These are phyloP conservation scores for Trichogramma dendrolimi DNA, from an alignment of 2,888 invertebrate genomes.

Conservation along the genomic window DNA sequence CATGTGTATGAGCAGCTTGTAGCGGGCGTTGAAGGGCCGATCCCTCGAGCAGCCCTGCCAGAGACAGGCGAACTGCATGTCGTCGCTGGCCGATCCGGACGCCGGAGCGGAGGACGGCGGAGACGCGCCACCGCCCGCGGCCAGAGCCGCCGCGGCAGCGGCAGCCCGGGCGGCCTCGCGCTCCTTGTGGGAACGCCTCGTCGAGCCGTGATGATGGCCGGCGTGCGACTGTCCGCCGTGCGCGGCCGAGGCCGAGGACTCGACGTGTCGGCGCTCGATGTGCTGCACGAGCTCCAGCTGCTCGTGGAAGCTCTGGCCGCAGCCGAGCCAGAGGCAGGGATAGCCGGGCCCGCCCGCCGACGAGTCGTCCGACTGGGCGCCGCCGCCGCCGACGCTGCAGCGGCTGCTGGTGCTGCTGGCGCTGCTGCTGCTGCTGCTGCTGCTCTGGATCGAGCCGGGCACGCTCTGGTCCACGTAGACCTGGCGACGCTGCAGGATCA, in stretches of 20 bases:
- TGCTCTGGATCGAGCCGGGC: background rate
- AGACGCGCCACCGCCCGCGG: background rate
- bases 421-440: background rate
- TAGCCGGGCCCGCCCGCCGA: constrained; percentile 37
- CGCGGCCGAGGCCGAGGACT: constrained; percentile 50
- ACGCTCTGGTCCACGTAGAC: no score
- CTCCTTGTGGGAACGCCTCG: constrained; percentile 38
- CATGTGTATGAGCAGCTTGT: constrained; percentile 96
- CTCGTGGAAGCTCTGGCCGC: constrained; percentile 73
- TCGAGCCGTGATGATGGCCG: constrained; percentile 34
- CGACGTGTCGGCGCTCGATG: constrained; percentile 84
- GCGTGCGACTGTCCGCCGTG: background rate
- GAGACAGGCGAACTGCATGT: constrained; percentile 83
- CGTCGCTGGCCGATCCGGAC: constrained; percentile 49
- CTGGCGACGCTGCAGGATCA: no score
- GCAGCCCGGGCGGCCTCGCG: constrained; percentile 19
- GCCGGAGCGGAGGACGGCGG: background rate
- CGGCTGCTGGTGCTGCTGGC: constrained; percentile 5
- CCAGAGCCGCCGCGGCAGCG: background rate
- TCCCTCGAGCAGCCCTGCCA: constrained; percentile 90
- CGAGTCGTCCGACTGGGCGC: constrained; percentile 27
- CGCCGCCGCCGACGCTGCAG: constrained; percentile 2
- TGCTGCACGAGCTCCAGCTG: constrained; percentile 78
- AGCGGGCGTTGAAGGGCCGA: constrained; percentile 94
- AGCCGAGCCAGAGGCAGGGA: constrained; percentile 82